Percentiles rank a stretch among this genome's conserved stretches.
phyloP scores from a whole-genome alignment of 2,888 invertebrate species.

The Eurytoma adleriae region DNA sequence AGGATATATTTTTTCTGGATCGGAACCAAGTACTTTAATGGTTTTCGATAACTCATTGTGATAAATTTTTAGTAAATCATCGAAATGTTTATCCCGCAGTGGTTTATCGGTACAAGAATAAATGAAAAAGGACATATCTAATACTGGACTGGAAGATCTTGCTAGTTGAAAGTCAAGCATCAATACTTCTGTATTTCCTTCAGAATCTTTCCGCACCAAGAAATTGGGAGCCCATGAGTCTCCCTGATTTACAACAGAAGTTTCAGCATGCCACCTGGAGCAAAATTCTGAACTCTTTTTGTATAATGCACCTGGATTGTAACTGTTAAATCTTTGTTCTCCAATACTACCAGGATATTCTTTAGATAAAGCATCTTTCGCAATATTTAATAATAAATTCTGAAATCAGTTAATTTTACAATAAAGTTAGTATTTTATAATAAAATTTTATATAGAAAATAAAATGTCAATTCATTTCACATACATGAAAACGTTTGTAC shows the following conservation, averaged over 20 bases:
- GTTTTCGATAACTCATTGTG: slow-evolving; percentile 78
- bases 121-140: slow-evolving; percentile 81
- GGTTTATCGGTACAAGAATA: slow-evolving; percentile 81
- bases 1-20: slow-evolving; percentile 79
- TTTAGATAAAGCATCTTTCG: slow-evolving; percentile 81
- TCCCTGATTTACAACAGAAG: slow-evolving; percentile 82
- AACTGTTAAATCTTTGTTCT: slow-evolving; percentile 78
- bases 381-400: slow-evolving; percentile 67
- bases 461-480: slow-evolving; percentile 4
- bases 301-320: slow-evolving; percentile 78
- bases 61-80: slow-evolving; percentile 80
- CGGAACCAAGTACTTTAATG: slow-evolving; percentile 80
- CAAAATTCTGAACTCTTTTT: slow-evolving; percentile 77
- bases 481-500: slow-evolving; percentile 66
- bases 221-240: slow-evolving; percentile 89
- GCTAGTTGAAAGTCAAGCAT: slow-evolving; percentile 85
- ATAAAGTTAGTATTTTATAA: slow-evolving; percentile 1
- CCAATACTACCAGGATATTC: slow-evolving; percentile 81
- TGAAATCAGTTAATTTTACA: slow-evolving; percentile 19
- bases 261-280: slow-evolving; percentile 68
- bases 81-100: slow-evolving; percentile 79
- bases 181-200: slow-evolving; percentile 74
- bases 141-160: slow-evolving; percentile 78
- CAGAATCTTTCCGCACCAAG: slow-evolving; percentile 76
- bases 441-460: not conserved